Evolutionary conservation across 1,140 invertebrate species (phyloP), one percentile per base, ranked within the genome.

Genomic region (Heliothis subflexa): DNA sequence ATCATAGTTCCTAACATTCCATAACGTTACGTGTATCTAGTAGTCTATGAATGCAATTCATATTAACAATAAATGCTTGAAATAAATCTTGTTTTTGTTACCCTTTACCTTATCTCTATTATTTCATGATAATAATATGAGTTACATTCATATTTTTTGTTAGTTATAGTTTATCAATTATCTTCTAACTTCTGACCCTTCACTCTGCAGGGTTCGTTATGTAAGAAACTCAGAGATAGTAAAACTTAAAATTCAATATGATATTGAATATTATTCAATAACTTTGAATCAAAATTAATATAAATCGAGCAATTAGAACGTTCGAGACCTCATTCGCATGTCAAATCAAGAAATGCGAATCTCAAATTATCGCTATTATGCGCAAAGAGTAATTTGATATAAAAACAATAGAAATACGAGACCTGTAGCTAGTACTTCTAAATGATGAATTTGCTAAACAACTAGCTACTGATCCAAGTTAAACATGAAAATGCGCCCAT

Each of bases 1-100:
- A 52, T 64, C 73, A 62, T 75, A 75, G 45, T 75, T 61, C 45
- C 16, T 75, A 61, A 70, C 74, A 66, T 66, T 77, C 74, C 62
- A 68, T 77, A 49, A 74, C 18, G 13, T 57, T n/a, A 50, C 55
- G 57, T 71, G 61, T 70, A 71, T 78, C n/a, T 49, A 28, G 40
- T 78, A 78, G 64, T 71, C 54, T 70, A 92, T 94, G 92, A 94
- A 94, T 94, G 91, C 86, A 94, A 94, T 93, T 93, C 91, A 93
- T 93, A 93, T 92, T 89, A 87, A 83, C 50, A 93, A 92, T 93
- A 93, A 93, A 91, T 79, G 88, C 86, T 94, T 92, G 79, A 86
- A 88, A 78, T 85, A 82, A 45, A 80, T 73, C 85, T 83, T 87
- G 80, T 86, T 88, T 89, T 84, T 87, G 77, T 85, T 86, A 80